Base-by-base conservation (phyloP, 2,113 vertebrate genomes). In the Ursus arctos region DNA sequence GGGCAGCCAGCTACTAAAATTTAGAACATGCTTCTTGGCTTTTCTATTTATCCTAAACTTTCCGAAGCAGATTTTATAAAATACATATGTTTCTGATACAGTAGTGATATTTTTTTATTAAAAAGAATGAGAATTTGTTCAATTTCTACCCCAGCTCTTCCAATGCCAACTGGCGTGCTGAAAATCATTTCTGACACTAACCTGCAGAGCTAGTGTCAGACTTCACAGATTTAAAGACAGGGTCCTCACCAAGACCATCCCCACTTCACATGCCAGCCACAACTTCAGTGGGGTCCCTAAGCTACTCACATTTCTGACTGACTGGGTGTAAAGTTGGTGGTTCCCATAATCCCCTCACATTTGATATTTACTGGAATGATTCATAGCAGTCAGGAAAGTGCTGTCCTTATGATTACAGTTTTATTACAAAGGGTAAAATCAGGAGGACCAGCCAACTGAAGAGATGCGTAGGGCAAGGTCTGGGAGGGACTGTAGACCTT, bases 1-100 rank as follows among this genome's bases (percentile, higher is more conserved):
- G 96, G 95, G 96, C 96, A 97, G 77, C 49, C 92, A 97, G 86
- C 8, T 91, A 82, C 96, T 96, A 28, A 95, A 96, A 67, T 91
- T 91, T 84, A 51, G n/a, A 91, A 85, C 1, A 22, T 69, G 33
- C 36, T 95, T 65, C 16, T 67, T 84, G 13, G 18, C 16, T 92
- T 90, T 91, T 82, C 15, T 80, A 36, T 94, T 93, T 87, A 4
- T 51, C 19, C 72, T 83, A 63, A 72, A 36, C 12, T 98, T 96
- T 91, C 11, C 59, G 28, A 95, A 53, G 53, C 55, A 47, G 36
- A 49, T 69, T 97, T 94, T 57, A 72, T 87, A 88, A 94, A 84
- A 84, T 49, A 85, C 9, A 51, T 93, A 31, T 3, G 11, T 84
- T 26, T 79, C 69, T 77, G 61, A 93, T 47, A 47, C n/a, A 72